Conservation (phyloP, 1,140 invertebrate genomes). For the Atta cephalotes region DNA sequence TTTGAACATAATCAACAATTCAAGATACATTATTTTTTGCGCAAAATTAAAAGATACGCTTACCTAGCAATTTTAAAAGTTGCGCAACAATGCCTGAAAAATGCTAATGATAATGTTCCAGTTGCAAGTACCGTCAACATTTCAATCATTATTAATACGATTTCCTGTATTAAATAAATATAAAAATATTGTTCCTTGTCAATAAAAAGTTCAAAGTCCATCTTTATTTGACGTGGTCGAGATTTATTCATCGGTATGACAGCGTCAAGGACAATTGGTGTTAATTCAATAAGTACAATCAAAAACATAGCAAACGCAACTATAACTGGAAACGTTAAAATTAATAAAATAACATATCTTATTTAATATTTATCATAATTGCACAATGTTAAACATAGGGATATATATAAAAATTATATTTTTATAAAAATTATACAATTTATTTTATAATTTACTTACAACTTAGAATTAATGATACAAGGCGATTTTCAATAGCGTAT, state of each 20-base stretch:
- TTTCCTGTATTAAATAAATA: constrained; percentile 25
- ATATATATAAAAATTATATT: background rate
- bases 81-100: too few species aligned
- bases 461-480: too few species aligned
- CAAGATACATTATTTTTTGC: background rate
- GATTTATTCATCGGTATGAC: constrained; percentile 37
- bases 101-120: background rate
- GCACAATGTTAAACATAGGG: background rate
- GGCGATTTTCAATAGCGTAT: background rate
- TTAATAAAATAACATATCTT: background rate
- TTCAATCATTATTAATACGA: background rate
- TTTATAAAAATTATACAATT: too few species aligned
- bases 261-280: constrained; percentile 33
- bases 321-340: background rate
- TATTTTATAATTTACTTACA: too few species aligned
- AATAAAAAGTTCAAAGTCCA: constrained; percentile 16
- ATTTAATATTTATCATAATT: background rate
- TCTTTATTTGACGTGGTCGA: background rate
- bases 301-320: background rate
- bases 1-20: background rate
- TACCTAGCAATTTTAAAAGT: too few species aligned
- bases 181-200: constrained; percentile 47
- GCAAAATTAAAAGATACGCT: background rate
- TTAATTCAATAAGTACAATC: background rate
- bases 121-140: constrained; percentile 49